Evolutionary conservation across 2,888 invertebrate genomes (phyloP).

Genomic region (Periphyllus acericola): DNA sequence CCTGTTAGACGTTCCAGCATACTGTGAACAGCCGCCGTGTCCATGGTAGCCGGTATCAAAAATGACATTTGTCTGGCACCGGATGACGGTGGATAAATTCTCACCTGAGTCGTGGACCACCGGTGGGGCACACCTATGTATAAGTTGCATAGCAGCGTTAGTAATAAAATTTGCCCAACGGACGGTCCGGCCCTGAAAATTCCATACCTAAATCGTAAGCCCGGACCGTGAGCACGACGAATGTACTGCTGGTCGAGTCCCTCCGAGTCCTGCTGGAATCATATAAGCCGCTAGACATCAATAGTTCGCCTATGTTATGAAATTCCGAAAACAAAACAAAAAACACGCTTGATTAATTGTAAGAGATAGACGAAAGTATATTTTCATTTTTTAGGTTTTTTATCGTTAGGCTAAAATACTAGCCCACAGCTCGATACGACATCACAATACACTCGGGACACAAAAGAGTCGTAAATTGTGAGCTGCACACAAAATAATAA

Average conservation of each 20-base stretch:
- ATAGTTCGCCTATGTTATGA: slow-evolving; percentile 39
- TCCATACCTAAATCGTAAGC: slow-evolving; percentile 83
- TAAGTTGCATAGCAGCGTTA: background rate
- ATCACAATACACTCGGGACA: slow-evolving; percentile 28
- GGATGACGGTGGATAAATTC: slow-evolving; percentile 81
- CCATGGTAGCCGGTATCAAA: slow-evolving; percentile 82
- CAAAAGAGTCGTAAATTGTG: slow-evolving; percentile 59
- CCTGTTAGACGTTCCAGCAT: slow-evolving; percentile 79
- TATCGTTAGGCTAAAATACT: background rate
- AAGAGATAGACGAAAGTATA: background rate
- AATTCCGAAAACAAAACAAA: slow-evolving; percentile 6
- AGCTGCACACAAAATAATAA: slow-evolving; percentile 48
- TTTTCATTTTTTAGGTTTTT: background rate
- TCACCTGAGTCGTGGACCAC: slow-evolving; percentile 78
- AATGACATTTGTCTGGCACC: slow-evolving; percentile 82
- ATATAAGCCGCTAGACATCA: slow-evolving; percentile 31
- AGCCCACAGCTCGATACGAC: background rate
- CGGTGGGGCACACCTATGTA: slow-evolving; percentile 78
- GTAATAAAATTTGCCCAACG: background rate
- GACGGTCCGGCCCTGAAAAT: background rate
- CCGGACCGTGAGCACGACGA: slow-evolving; percentile 75
- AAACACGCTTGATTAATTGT: slow-evolving; percentile 17
- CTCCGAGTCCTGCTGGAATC: slow-evolving; percentile 58
- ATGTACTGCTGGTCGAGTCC: slow-evolving; percentile 62
- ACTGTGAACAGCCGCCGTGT: slow-evolving; percentile 71